phyloP scores from a whole-genome alignment of 2,888 invertebrate species.

The Taphrorychus bicolor region DNA sequence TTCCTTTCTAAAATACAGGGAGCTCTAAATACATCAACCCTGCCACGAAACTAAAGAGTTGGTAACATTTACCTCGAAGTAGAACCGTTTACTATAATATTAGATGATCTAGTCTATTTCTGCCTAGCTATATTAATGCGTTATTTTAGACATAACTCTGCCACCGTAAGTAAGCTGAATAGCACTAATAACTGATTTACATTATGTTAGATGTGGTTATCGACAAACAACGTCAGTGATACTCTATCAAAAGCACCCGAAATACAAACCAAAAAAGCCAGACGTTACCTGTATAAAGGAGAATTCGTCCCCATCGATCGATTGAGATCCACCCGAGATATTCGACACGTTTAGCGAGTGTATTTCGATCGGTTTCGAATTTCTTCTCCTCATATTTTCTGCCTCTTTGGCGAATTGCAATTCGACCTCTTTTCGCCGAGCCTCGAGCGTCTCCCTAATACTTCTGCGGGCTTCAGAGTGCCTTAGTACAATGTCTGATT shows the following conservation, averaged over 20 bases:
- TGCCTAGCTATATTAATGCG: no score
- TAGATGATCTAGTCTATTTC: no score
- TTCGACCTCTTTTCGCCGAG: constrained; percentile 61
- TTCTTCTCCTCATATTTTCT: constrained; percentile 60
- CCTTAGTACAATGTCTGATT: constrained; percentile 83
- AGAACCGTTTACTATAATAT: no score
- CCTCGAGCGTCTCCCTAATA: constrained; percentile 61
- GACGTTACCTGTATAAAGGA: constrained; percentile 59
- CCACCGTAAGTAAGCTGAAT: neutral
- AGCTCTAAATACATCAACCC: no score
- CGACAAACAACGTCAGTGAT: constrained; percentile 5
- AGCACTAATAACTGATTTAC: no score
- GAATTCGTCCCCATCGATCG: constrained; percentile 58
- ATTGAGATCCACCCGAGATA: constrained; percentile 50
- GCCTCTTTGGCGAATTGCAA: constrained; percentile 59
- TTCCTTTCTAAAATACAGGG: no score
- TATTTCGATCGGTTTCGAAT: constrained; percentile 60
- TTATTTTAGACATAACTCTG: no score
- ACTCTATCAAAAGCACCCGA: constrained; percentile 32
- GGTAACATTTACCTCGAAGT: no score
- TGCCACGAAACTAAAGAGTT: no score
- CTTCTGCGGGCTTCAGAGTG: constrained; percentile 65
- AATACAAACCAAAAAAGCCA: neutral
- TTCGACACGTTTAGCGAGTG: constrained; percentile 52
- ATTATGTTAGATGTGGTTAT: constrained; percentile 33